phyloP scores from a whole-genome alignment of 2,113 vertebrate genomes.

The Thamnophis sirtalis region DNA sequence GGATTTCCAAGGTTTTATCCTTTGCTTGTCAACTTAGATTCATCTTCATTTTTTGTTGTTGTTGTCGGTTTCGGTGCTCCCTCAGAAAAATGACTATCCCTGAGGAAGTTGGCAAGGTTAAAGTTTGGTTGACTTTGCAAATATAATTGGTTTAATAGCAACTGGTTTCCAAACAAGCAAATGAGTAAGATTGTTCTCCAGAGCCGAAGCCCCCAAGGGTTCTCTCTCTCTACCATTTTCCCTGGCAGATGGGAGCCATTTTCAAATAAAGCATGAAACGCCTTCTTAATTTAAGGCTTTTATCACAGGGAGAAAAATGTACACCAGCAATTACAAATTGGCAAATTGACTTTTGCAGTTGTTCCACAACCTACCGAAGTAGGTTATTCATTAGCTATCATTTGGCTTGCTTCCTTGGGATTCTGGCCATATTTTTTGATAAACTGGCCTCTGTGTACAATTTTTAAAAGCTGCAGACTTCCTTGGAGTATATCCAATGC shows the following conservation, averaged over 20 bases:
- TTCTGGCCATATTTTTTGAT: slow-evolving; percentile 55
- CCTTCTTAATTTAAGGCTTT: slow-evolving; percentile 34
- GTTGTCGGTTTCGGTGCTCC: background rate
- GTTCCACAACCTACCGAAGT: slow-evolving; percentile 36
- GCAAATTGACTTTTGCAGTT: slow-evolving; percentile 30
- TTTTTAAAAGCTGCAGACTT: slow-evolving; percentile 51
- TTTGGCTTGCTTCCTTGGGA: slow-evolving; percentile 50
- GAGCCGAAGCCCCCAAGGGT: background rate
- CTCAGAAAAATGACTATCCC: background rate
- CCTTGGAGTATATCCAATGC: slow-evolving; percentile 47
- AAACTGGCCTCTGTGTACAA: slow-evolving; percentile 50
- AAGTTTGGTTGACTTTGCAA: background rate
- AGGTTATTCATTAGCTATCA: slow-evolving; percentile 55
- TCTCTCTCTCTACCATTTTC: background rate
- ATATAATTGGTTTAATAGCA: background rate
- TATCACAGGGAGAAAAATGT: slow-evolving; percentile 40
- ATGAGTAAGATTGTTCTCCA: background rate
- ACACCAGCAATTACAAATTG: slow-evolving; percentile 32
- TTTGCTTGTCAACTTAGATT: background rate
- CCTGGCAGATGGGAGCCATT: background rate
- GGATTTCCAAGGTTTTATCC: background rate
- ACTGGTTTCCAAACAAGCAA: background rate
- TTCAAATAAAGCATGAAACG: background rate
- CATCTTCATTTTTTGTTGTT: background rate
- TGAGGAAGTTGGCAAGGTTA: background rate